Evolutionary conservation across 2,113 vertebrate genomes (phyloP), one percentile per base, ranked within the genome.

Genomic region (Cyprinodon variegatus): DNA sequence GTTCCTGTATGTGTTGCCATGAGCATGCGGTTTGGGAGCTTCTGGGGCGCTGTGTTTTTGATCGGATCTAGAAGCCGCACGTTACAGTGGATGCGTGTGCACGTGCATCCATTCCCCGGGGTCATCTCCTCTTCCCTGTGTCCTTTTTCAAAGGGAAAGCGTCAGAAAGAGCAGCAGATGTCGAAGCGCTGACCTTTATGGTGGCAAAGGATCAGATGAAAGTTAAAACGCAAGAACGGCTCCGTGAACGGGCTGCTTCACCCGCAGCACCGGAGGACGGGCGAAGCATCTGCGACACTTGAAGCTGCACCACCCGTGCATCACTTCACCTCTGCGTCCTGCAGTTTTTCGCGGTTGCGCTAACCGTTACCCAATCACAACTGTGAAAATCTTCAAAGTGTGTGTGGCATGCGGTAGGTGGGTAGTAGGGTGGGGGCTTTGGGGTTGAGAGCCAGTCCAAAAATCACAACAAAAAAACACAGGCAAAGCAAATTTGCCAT

Each of bases 91-190:
- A 46, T 78, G 72, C 38, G 73, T 39, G 72, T 39, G 74, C 22
- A 41, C 22, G 69, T 77, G 84, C 78, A 61, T 72, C 68, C 65
- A 11, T 64, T 93, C 91, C 90, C 91, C 38, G 4, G 86, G 84
- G 93, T 90, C 79, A 72, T 93, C 91, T 93, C 89, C 81, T 91
- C 86, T 92, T 91, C 87, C 83, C 87, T 6, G 85, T 84, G 79
- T 85, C 72, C 76, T 83, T 86, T 43, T 90, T 88, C 92, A 88
- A 92, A 92, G 89, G 82, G 84, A 90, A 83, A 88, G 90, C 86
- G 86, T 92, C 90, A 91, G 86, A 91, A 86, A 81, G 80, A 86
- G 90, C 84, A 91, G 88, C 93, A 93, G 93, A 93, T 93, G 93
- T 92, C 82, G 72, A 88, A 79, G 89, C 88, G 50, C 86, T 92